phyloP scores from a whole-genome alignment of 2,888 invertebrate species.

The Trissoscelio sp. region DNA sequence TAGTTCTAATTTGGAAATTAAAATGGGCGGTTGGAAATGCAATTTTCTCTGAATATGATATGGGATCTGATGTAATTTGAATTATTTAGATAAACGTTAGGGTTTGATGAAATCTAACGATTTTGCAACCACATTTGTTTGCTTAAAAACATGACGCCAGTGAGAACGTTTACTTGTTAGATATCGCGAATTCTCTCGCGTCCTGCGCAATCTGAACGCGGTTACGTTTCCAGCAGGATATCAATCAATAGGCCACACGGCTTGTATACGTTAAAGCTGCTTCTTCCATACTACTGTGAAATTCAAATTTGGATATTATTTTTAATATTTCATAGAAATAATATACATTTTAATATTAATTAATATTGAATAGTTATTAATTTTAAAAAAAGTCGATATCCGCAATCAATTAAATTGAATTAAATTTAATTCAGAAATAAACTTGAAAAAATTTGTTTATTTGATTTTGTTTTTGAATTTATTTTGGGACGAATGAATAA shows the following conservation, averaged over 20 bases:
- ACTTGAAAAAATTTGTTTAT: no score
- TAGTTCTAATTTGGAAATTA: no score
- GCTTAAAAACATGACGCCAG: background rate
- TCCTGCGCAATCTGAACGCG: conserved; percentile 64
- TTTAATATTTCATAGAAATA: background rate
- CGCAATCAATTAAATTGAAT: no score
- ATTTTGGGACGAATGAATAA: no score
- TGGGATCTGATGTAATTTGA: background rate
- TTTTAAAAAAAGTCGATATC: no score
- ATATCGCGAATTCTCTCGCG: conserved; percentile 56
- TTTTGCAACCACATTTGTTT: background rate
- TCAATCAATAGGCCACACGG: conserved; percentile 63
- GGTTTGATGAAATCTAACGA: background rate
- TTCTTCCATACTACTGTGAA: conserved; percentile 11
- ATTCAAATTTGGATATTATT: background rate
- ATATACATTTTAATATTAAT: background rate
- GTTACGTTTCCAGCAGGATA: conserved; percentile 62
- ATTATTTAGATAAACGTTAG: background rate
- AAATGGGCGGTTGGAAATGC: no score
- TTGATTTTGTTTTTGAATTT: no score
- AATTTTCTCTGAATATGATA: background rate
- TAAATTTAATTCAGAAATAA: no score
- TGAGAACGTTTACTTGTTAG: conserved; percentile 6
- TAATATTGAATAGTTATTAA: no score
- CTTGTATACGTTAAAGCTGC: conserved; percentile 24